phyloP scores from a whole-genome alignment of 2,113 vertebrate genomes.

The Entomyzon cyanotis region DNA sequence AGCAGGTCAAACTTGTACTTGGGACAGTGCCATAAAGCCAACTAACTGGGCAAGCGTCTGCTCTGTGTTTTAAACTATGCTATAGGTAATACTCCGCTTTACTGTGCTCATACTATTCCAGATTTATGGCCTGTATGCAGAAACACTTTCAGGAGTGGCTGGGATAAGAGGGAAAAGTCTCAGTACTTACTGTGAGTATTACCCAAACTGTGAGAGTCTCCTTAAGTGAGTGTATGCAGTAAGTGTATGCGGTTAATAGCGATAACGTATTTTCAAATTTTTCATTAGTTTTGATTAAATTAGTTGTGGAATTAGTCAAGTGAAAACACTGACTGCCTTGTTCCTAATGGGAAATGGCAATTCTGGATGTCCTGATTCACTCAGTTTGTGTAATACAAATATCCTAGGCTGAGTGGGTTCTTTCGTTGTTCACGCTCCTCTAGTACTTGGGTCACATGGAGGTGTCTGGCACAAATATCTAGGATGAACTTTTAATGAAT shows the following conservation, averaged over 20 bases:
- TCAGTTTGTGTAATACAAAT: neutral
- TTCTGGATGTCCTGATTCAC: neutral
- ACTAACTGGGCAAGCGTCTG: neutral
- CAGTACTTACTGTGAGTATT: neutral
- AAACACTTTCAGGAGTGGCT: neutral
- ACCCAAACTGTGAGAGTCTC: neutral
- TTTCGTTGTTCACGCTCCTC: neutral
- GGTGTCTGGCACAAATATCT: neutral
- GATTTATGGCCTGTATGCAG: neutral
- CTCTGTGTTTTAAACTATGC: neutral
- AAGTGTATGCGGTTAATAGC: neutral
- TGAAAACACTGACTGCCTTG: neutral
- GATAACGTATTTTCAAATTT: neutral
- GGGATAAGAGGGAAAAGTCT: constrained; percentile 42
- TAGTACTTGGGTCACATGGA: neutral
- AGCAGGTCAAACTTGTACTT: constrained; percentile 11
- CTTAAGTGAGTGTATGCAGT: neutral
- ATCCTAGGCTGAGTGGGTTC: neutral
- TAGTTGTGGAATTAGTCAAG: neutral
- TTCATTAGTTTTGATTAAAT: constrained; percentile 1
- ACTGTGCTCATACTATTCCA: neutral
- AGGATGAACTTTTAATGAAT: neutral
- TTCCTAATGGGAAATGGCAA: neutral
- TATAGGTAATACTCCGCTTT: neutral
- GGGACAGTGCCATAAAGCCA: neutral